Percentiles rank a stretch among this genome's conserved stretches.
Evolutionary conservation across 2,797 vertebrate genomes (phyloP).

Genomic region (Manis javanica): DNA sequence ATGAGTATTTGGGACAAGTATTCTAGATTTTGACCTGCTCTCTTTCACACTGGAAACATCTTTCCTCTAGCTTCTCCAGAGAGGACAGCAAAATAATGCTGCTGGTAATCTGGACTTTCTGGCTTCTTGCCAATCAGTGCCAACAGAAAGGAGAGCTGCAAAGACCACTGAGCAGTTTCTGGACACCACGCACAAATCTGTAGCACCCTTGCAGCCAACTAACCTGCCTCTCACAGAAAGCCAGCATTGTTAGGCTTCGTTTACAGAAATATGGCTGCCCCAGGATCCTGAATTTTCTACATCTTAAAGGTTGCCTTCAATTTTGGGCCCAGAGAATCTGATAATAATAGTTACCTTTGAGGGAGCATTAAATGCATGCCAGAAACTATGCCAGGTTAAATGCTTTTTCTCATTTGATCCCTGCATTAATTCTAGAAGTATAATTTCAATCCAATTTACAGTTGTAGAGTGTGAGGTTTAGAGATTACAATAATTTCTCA

Average conservation of each 20-base stretch:
- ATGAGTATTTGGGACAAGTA: not conserved
- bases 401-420: not conserved
- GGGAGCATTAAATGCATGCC: not conserved
- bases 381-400: not conserved
- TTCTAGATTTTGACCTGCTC: not conserved
- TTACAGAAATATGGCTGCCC: not conserved
- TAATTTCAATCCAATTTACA: not conserved
- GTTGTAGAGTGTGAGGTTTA: not conserved
- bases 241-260: not conserved
- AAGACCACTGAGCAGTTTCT: not conserved
- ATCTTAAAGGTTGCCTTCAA: not conserved
- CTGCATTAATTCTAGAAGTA: not conserved
- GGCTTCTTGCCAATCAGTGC: not conserved
- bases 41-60: not conserved
- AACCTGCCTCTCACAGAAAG: not conserved
- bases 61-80: not conserved
- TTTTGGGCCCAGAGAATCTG: not conserved
- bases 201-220: no score
- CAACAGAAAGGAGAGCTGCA: not conserved
- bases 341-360: not conserved
- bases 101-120: not conserved
- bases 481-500: not conserved
- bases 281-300: not conserved
- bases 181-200: fast-evolving
- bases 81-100: not conserved